Base-by-base conservation (phyloP, 2,113 vertebrate genomes). In the Gorilla gorilla region DNA sequence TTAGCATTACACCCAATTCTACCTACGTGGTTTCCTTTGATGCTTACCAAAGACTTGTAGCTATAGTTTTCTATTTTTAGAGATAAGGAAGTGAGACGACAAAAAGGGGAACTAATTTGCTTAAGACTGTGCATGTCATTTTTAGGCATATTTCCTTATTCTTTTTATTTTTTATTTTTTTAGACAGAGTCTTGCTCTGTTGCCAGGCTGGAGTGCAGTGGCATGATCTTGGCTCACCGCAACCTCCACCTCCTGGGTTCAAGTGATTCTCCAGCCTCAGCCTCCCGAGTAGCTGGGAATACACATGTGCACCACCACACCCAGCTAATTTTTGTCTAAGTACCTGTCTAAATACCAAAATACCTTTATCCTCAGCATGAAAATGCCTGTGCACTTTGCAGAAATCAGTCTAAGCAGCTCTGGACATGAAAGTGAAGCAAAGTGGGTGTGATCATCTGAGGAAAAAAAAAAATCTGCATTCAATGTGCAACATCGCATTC, bases 401-500 rank as follows among this genome's bases (percentile, higher is more conserved):
- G 55, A 73, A 89, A 92, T n/a, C 35, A 75, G 52, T 8, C 6
- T 78, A 30, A 4, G 43, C 30, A 20, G 52, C 12, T 64, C 57
- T 59, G 38, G 30, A 61, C 4, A 45, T 32, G 43, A 68, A 87
- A 76, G 1, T 88, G 64, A 90, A 8, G 18, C 40, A 92, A 57
- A 68, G 6, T 88, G 66, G 20, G 10, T 66, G 0, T 75, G 9
- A 82, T 3, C 43, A 8, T 64, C 6, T 43, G 27, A 35, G 13
- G 27, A 40, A 18, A 30, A 17, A 32, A 32, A 55, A 88, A 64
- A 27, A n/a, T 43, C 32, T 87, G 8, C 48, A 76, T 82, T 75
- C 38, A 40, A 2, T 38, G 9, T 1, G 1, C 14, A 68, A 40
- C 2, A 16, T 8, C 40, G 64, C 9, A 4, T 11, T n/a, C 1